These are phyloP conservation scores for Sesamia nonagrioides DNA, from an alignment of 1,140 invertebrate genomes.

Conservation along the genomic window DNA sequence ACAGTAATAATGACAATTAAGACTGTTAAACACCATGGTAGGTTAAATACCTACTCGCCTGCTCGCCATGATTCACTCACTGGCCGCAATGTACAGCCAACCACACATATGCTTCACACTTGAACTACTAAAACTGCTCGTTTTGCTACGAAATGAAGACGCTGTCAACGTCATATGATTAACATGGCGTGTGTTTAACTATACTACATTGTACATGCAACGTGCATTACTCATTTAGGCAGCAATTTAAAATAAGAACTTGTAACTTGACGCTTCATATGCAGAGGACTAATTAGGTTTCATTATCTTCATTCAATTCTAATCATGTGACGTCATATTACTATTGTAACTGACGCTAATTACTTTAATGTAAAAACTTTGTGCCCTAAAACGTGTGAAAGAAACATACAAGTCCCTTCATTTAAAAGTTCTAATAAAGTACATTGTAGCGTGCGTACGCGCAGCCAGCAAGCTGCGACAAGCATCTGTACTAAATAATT, in stretches of 20 bases:
- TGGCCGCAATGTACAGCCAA: conserved; percentile 25
- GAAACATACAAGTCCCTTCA: too few species aligned
- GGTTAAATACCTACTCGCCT: background rate
- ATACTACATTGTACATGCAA: background rate
- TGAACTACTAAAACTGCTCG: background rate
- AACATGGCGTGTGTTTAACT: background rate
- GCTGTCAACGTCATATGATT: background rate
- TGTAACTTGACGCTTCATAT: conserved; percentile 10
- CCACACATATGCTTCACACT: background rate
- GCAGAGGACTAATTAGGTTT: conserved; percentile 11
- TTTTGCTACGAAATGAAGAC: background rate
- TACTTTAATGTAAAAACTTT: too few species aligned
- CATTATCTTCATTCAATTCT: background rate
- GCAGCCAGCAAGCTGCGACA: background rate
- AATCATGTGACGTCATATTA: background rate
- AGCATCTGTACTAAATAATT: conserved; percentile 61
- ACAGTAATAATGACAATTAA: conserved; percentile 37
- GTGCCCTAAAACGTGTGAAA: too few species aligned
- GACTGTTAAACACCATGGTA: conserved; percentile 17
- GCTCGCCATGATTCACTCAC: conserved; percentile 29
- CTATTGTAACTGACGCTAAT: background rate
- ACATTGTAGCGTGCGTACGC: background rate
- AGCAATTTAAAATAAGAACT: conserved; percentile 8
- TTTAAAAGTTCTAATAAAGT: background rate
- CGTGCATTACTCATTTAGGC: background rate